phyloP scores from a whole-genome alignment of 1,140 invertebrate genomes.

The Trypoxylus dichotomus region DNA sequence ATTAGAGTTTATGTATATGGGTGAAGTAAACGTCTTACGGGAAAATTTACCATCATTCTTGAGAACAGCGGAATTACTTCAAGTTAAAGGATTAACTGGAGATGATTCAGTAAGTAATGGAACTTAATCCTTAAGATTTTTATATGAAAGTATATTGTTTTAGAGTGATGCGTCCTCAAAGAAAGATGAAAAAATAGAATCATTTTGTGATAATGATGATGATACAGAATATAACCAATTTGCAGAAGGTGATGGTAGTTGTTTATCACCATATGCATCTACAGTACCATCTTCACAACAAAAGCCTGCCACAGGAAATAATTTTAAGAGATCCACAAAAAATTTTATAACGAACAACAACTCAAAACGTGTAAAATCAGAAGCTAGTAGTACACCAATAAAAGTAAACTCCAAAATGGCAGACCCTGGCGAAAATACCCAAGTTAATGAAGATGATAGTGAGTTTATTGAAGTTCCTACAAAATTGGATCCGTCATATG shows the following conservation, averaged over 20 bases:
- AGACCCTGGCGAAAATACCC: background rate
- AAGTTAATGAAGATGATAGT: conserved; percentile 29
- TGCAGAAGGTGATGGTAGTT: background rate
- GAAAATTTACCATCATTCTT: conserved; percentile 84
- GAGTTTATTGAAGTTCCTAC: conserved; percentile 31
- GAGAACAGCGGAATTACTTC: conserved; percentile 82
- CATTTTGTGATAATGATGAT: conserved; percentile 37
- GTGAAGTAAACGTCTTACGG: conserved; percentile 89
- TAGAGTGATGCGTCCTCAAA: conserved; percentile 45
- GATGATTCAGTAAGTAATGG: conserved; percentile 50
- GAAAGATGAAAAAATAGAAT: conserved; percentile 45
- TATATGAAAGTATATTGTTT: background rate
- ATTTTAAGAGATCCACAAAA: conserved; percentile 31
- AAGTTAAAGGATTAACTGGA: conserved; percentile 81
- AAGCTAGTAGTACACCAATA: conserved; percentile 22
- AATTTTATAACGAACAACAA: conserved; percentile 25
- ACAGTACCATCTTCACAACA: conserved; percentile 28
- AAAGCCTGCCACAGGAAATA: background rate
- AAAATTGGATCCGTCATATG: conserved; percentile 8
- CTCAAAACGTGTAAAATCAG: conserved; percentile 38
- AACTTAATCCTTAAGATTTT: background rate
- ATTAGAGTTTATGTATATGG: conserved; percentile 83
- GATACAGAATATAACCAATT: conserved; percentile 27
- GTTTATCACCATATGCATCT: conserved; percentile 13
- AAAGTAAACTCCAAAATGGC: background rate